These are phyloP conservation scores for Cyprinodon diabolis DNA, from an alignment of 2,797 vertebrate species.

Conservation along the genomic window DNA sequence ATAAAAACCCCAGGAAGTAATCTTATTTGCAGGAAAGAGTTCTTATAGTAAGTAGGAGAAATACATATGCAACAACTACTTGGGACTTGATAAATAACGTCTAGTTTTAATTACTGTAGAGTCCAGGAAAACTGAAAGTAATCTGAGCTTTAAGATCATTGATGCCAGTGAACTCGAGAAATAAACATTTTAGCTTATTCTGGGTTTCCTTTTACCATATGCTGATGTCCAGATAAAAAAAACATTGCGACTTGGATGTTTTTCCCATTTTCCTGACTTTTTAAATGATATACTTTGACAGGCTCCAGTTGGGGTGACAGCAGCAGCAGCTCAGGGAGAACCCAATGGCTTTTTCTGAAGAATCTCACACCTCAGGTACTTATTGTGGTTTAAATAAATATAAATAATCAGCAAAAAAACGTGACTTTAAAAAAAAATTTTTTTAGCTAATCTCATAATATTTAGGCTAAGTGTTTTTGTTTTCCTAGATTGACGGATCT, in stretches of 20 bases:
- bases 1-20: too few relatives aligned
- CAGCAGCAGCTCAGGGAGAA: constrained; percentile 99
- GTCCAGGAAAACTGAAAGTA: too few relatives aligned
- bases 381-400: neutral
- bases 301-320: constrained; percentile 97
- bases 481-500: constrained; percentile 92
- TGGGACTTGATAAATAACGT: too few relatives aligned
- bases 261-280: neutral
- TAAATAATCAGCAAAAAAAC: neutral
- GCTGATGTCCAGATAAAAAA: neutral
- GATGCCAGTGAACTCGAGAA: too few relatives aligned
- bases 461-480: neutral
- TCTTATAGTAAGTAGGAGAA: too few relatives aligned
- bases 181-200: too few relatives aligned
- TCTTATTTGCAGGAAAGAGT: too few relatives aligned
- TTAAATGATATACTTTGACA: constrained; percentile 48
- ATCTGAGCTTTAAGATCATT: too few relatives aligned
- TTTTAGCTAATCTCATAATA: neutral
- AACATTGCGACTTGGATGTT: neutral
- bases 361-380: constrained; percentile 99
- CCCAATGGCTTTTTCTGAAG: constrained; percentile 98
- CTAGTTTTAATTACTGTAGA: too few relatives aligned
- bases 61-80: too few relatives aligned
- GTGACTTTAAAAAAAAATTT: too few relatives aligned
- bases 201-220: too few relatives aligned